phyloP scores from a whole-genome alignment of 2,888 invertebrate genomes.

The Heliconius ismenius region DNA sequence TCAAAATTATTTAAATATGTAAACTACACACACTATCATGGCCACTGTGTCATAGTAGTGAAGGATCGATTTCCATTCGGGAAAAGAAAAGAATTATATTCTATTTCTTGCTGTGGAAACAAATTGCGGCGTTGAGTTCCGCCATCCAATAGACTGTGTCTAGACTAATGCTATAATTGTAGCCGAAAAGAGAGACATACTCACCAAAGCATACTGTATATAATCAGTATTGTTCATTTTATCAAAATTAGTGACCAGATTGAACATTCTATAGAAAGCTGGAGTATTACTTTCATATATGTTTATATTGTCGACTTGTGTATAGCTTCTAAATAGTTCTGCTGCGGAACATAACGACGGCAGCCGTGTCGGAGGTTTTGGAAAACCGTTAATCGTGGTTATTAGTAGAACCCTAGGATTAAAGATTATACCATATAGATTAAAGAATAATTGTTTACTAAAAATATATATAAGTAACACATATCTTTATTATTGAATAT shows the following conservation, averaged over 20 bases:
- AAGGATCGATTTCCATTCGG: too few species aligned
- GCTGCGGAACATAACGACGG: conserved; percentile 53
- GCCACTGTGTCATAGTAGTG: too few species aligned
- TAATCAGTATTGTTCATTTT: conserved; percentile 85
- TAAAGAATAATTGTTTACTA: not conserved
- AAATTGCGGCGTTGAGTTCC: too few species aligned
- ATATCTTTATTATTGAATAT: too few species aligned
- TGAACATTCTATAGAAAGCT: conserved; percentile 85
- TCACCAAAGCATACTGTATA: conserved; percentile 86
- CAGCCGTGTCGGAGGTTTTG: conserved; percentile 51
- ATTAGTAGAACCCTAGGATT: conserved; percentile 82
- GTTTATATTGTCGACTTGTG: conserved; percentile 60
- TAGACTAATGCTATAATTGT: too few species aligned
- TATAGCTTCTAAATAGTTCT: conserved; percentile 63
- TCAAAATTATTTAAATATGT: too few species aligned
- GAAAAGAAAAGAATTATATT: too few species aligned
- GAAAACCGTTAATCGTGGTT: conserved; percentile 64
- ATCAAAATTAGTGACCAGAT: conserved; percentile 87
- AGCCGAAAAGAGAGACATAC: conserved; percentile 48
- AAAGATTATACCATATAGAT: not conserved
- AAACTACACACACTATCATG: too few species aligned
- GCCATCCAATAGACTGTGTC: too few species aligned
- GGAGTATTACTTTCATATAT: conserved; percentile 66
- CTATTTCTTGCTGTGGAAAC: too few species aligned
- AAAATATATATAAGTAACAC: too few species aligned